These are phyloP conservation scores for Amphiprion percula DNA, from an alignment of 2,113 vertebrate genomes.

Conservation along the genomic window DNA sequence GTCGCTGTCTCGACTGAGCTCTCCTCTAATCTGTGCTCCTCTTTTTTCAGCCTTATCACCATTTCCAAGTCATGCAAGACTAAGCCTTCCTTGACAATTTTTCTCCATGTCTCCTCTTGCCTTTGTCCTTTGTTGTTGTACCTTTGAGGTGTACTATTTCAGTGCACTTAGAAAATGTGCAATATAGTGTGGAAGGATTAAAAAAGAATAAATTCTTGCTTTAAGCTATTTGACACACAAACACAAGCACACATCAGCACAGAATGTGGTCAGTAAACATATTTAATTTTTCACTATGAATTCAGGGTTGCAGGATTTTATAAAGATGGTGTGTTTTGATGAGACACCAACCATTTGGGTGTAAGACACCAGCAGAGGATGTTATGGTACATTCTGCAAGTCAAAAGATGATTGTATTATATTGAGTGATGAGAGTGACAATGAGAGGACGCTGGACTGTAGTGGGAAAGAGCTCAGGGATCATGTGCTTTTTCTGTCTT, in stretches of 20 bases:
- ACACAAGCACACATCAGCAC: too few species aligned
- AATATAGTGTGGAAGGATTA: background rate
- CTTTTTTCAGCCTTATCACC: background rate
- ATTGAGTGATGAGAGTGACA: background rate
- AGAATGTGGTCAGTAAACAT: too few species aligned
- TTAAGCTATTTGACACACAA: too few species aligned
- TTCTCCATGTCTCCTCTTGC: background rate
- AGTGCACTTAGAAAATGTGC: conserved; percentile 1
- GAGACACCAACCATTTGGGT: too few species aligned
- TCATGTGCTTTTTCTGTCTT: background rate
- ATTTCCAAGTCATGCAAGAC: background rate
- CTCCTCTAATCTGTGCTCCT: background rate
- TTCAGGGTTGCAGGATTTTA: too few species aligned
- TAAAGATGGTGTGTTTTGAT: too few species aligned
- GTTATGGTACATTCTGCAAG: background rate
- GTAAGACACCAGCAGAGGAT: background rate
- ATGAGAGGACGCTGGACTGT: background rate
- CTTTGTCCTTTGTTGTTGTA: background rate
- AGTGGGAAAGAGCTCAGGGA: background rate
- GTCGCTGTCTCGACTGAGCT: too few species aligned
- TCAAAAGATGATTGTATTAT: too few species aligned
- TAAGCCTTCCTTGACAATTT: conserved; percentile 3
- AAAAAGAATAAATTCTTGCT: too few species aligned
- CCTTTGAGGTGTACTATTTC: background rate
- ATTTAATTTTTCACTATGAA: too few species aligned